These are phyloP conservation scores for Drosophila repletoides DNA, from an alignment of 1,140 invertebrate genomes.

Conservation along the genomic window DNA sequence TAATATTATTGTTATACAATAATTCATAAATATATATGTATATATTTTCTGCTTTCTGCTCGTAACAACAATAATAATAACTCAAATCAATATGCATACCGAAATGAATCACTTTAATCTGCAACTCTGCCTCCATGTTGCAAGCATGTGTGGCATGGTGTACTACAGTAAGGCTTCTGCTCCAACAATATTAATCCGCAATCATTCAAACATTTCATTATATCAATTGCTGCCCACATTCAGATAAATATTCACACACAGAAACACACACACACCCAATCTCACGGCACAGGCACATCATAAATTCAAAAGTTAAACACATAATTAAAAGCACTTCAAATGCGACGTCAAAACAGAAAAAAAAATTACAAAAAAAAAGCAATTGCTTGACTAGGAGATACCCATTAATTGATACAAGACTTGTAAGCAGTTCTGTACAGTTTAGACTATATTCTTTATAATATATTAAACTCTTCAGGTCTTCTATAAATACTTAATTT, in stretches of 20 bases:
- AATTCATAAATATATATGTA: too few relatives aligned
- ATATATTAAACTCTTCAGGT: too few relatives aligned
- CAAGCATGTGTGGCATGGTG: background rate
- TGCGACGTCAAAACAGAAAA: conserved; percentile 26
- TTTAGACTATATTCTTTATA: too few relatives aligned
- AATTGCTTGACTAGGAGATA: too few relatives aligned
- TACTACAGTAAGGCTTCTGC: background rate
- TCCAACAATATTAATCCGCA: conserved; percentile 46
- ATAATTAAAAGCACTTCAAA: conserved; percentile 75
- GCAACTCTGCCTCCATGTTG: too few relatives aligned
- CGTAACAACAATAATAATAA: background rate
- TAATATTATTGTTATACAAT: too few relatives aligned
- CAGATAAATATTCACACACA: background rate
- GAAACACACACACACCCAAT: too few relatives aligned
- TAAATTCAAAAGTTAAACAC: conserved; percentile 68
- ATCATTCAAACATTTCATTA: conserved; percentile 51
- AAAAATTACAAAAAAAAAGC: conserved; percentile 8
- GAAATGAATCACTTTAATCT: conserved; percentile 18
- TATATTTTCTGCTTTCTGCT: too few relatives aligned
- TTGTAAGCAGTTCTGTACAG: too few relatives aligned
- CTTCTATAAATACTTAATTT: too few relatives aligned
- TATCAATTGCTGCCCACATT: conserved; percentile 29
- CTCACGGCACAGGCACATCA: too few relatives aligned
- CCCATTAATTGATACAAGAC: too few relatives aligned
- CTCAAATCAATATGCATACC: conserved; percentile 3